Percentiles rank a stretch among this genome's conserved stretches.
phyloP scores from a whole-genome alignment of 2,797 vertebrate genomes.

The Falco naumanni region DNA sequence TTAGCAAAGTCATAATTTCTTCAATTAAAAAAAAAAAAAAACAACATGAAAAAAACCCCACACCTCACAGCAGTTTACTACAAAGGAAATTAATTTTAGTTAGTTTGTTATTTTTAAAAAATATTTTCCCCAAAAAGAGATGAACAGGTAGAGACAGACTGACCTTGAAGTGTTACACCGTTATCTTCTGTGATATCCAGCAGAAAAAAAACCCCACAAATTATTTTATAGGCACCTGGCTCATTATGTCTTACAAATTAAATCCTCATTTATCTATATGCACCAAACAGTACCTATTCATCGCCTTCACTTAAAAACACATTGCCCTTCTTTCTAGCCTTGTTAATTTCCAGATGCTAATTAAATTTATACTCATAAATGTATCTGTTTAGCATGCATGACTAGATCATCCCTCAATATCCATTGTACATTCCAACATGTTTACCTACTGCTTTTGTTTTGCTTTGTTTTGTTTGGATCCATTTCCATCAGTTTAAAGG shows the following conservation, averaged over 20 bases:
- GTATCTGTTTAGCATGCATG: constrained; percentile 77
- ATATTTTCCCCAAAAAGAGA: constrained; percentile 52
- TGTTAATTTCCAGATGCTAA: constrained; percentile 81
- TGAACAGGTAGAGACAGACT: constrained; percentile 9
- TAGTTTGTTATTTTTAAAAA: constrained; percentile 29
- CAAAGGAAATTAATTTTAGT: constrained; percentile 9
- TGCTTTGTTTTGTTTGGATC: constrained; percentile 70
- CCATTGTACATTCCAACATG: constrained; percentile 65
- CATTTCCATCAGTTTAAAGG: constrained; percentile 64
- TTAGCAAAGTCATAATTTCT: neutral
- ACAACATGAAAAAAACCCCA: too few species aligned
- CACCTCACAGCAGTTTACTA: neutral
- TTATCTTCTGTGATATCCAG: constrained; percentile 53
- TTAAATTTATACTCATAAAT: constrained; percentile 80
- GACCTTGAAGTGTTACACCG: constrained; percentile 62
- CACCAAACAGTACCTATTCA: constrained; percentile 73
- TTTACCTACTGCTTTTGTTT: constrained; percentile 72
- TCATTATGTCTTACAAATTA: constrained; percentile 74
- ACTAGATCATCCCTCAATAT: constrained; percentile 72
- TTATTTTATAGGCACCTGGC: constrained; percentile 70
- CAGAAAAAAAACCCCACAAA: neutral
- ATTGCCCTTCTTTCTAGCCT: constrained; percentile 78
- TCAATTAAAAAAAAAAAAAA: neutral
- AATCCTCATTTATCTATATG: constrained; percentile 76
- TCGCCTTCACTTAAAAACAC: constrained; percentile 77